Conservation (phyloP, 2,113 vertebrate genomes). For the Pongo pygmaeus region DNA sequence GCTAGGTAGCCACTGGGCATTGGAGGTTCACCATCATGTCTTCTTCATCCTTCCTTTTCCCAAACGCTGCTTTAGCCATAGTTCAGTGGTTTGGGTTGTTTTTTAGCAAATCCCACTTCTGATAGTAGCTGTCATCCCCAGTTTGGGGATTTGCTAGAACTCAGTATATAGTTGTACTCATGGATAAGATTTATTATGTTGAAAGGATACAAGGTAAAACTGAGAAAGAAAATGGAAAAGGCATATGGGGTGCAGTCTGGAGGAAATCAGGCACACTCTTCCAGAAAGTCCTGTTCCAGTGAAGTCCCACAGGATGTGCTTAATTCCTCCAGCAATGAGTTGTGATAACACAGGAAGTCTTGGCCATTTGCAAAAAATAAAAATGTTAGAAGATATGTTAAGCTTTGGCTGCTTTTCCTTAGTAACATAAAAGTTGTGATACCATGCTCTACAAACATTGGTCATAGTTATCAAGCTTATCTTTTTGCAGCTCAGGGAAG, state of each 20-base stretch:
- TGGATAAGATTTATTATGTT: neutral
- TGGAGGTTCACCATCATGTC: neutral
- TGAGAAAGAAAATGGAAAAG: neutral
- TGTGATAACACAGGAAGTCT: neutral
- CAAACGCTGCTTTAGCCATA: neutral
- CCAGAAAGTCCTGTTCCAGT: neutral
- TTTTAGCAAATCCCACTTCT: neutral
- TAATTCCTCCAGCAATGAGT: neutral
- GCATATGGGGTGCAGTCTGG: neutral
- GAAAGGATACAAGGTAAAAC: neutral
- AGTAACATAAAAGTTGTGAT: neutral
- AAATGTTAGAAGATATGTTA: neutral
- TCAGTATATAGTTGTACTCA: neutral
- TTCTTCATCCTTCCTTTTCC: neutral
- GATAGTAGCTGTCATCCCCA: neutral
- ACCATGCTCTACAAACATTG: neutral
- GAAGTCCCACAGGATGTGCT: neutral
- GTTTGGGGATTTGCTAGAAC: neutral
- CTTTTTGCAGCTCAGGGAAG: neutral
- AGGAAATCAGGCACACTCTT: neutral
- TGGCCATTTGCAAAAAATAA: neutral
- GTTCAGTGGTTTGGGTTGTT: neutral
- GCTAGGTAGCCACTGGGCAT: neutral
- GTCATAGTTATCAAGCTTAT: neutral
- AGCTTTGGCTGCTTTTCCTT: neutral